Conservation (phyloP, 1,140 invertebrate genomes). For the Solenopsis invicta region DNA sequence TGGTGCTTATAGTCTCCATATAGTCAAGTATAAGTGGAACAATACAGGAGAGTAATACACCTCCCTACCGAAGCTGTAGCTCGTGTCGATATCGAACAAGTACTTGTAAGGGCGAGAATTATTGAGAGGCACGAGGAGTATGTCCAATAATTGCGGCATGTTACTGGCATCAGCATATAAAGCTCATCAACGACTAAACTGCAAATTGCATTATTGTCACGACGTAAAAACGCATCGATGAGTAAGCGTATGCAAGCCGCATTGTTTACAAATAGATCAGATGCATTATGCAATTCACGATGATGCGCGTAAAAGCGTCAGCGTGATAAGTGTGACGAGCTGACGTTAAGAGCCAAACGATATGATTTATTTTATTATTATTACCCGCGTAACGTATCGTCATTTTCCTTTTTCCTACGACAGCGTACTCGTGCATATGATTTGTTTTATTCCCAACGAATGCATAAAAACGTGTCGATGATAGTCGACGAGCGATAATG, state of each 20-base stretch:
- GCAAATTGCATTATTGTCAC: constrained; percentile 9
- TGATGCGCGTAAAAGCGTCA: background rate
- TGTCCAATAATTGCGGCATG: constrained; percentile 34
- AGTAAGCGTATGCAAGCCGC: too few species aligned
- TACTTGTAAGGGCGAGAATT: constrained; percentile 32
- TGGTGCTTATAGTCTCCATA: background rate
- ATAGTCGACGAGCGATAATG: constrained; percentile 32
- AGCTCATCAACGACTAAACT: constrained; percentile 20
- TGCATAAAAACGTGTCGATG: constrained; percentile 28
- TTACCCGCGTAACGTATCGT: constrained; percentile 25
- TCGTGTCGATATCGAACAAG: constrained; percentile 25
- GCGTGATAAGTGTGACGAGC: background rate
- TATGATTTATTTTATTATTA: constrained; percentile 4
- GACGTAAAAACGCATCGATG: background rate
- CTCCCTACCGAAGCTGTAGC: constrained; percentile 33
- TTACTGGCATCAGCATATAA: constrained; percentile 20
- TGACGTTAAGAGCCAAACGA: background rate
- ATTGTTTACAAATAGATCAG: background rate
- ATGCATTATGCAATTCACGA: background rate
- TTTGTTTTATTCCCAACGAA: constrained; percentile 14
- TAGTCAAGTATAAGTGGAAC: background rate
- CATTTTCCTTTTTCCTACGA: constrained; percentile 10
- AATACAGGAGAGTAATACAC: constrained; percentile 29
- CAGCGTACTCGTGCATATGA: constrained; percentile 38
- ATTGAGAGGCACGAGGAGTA: constrained; percentile 19